Conservation (phyloP, 2,113 vertebrate genomes). For the Dasypus novemcinctus region DNA sequence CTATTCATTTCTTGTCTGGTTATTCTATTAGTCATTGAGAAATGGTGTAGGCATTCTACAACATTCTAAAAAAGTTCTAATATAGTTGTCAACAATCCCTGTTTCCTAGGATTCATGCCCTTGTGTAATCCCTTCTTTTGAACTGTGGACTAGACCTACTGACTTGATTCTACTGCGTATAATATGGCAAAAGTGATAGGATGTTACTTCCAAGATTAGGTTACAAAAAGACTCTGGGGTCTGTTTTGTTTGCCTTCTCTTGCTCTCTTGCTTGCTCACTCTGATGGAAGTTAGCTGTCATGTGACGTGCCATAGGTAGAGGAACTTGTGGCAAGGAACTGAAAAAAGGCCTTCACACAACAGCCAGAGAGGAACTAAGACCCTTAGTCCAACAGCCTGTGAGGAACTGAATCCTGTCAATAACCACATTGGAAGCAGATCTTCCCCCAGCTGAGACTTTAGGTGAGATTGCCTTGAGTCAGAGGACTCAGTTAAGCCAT, state of each 20-base stretch:
- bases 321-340: background rate
- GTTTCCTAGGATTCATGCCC: background rate
- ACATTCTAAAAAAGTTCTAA: background rate
- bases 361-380: background rate
- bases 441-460: background rate
- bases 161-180: background rate
- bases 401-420: background rate
- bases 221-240: background rate
- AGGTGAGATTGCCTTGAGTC: background rate
- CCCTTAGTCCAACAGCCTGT: background rate
- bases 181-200: background rate
- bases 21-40: background rate
- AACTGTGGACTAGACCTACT: background rate
- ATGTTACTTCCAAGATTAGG: background rate
- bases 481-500: background rate
- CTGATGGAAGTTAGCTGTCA: background rate
- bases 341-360: background rate
- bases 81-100: background rate
- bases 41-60: background rate
- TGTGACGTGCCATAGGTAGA: background rate
- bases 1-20: background rate
- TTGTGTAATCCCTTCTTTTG: background rate
- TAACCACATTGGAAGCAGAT: background rate
- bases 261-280: background rate
- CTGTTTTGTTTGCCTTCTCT: background rate